A percentile compares a stretch with the other conserved stretches of the same genome.
Conservation (phyloP, 2,888 invertebrate species). For the Himalopsyche tibetana region DNA sequence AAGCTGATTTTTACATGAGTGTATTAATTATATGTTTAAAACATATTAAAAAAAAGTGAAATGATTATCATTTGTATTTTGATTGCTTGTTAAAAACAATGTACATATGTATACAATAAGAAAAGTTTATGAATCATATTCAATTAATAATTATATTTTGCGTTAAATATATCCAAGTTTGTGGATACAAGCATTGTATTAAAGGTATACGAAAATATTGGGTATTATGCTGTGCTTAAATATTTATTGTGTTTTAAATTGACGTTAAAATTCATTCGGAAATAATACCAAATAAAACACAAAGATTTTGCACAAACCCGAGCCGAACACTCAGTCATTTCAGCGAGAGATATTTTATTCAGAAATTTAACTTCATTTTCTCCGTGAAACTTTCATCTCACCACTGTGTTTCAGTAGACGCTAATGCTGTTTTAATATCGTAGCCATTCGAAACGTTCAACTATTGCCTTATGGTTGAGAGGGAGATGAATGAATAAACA, state of each 20-base stretch:
- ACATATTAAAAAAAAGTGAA: no score
- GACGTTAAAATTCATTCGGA: background rate
- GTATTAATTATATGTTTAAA: no score
- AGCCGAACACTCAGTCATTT: constrained; percentile 53
- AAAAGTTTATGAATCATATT: no score
- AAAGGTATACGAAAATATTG: no score
- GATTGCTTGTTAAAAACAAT: no score
- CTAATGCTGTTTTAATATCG: constrained; percentile 52
- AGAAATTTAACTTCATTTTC: constrained; percentile 62
- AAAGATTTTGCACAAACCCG: constrained; percentile 19
- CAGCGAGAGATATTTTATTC: constrained; percentile 59
- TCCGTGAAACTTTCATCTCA: constrained; percentile 49
- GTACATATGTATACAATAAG: no score
- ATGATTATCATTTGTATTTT: no score
- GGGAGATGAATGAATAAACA: constrained; percentile 42
- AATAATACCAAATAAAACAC: constrained; percentile 38
- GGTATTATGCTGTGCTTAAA: background rate
- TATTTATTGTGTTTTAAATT: background rate
- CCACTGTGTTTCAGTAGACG: constrained; percentile 45
- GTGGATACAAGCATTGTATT: no score
- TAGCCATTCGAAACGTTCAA: constrained; percentile 42
- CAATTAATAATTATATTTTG: no score
- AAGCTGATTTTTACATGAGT: no score
- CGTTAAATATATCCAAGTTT: no score
- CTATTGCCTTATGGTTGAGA: constrained; percentile 39